Percentiles rank a stretch among this genome's conserved stretches.
phyloP scores from a whole-genome alignment of 2,113 vertebrate species.

The Microcebus jonahi region DNA sequence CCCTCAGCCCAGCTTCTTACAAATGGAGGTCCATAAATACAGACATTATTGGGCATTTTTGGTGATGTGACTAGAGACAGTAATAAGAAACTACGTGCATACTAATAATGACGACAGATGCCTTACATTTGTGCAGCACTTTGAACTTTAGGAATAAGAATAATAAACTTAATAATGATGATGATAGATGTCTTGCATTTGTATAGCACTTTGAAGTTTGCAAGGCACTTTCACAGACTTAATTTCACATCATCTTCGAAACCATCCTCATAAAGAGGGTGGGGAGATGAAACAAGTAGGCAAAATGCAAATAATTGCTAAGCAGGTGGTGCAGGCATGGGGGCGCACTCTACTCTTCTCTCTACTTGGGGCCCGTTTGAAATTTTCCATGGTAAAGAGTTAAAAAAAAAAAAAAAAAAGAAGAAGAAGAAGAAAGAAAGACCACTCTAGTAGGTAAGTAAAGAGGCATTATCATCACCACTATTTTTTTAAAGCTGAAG shows the following conservation, averaged over 20 bases:
- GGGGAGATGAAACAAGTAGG: neutral
- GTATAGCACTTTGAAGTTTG: conserved; percentile 48
- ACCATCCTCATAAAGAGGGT: neutral
- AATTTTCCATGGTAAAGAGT: neutral
- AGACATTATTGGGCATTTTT: neutral
- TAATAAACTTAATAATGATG: neutral
- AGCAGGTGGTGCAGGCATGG: fast-evolving
- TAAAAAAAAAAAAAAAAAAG: no score
- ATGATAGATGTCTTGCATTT: conserved; percentile 7
- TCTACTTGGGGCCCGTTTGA: neutral
- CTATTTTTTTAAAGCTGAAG: neutral
- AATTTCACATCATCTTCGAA: conserved; percentile 61
- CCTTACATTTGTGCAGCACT: neutral
- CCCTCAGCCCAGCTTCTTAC: neutral
- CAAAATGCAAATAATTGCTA: neutral
- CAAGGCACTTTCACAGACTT: conserved; percentile 36
- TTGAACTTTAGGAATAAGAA: conserved; percentile 57
- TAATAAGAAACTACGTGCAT: conserved; percentile 6
- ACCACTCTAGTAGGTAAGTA: neutral
- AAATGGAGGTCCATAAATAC: neutral
- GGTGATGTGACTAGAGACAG: neutral
- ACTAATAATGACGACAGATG: neutral
- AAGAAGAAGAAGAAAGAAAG: neutral
- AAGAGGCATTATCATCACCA: neutral
- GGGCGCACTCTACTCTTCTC: neutral